Evolutionary conservation across 92 coral and sea anemone genomes (phyloP).

Genomic region (Zoanthus solanderi): DNA sequence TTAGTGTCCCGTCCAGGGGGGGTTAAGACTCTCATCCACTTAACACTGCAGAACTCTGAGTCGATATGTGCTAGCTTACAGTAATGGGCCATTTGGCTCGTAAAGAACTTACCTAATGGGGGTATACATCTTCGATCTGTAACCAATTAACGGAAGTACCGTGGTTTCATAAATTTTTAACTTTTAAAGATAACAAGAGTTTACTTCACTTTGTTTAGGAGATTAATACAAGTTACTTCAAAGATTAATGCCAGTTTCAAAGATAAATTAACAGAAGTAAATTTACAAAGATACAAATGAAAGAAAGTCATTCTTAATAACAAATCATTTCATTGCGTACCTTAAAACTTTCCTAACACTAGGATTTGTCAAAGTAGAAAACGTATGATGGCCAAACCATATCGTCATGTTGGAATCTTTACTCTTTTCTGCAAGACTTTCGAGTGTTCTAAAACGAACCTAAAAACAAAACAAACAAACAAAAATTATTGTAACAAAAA

Average conservation of each 20-base stretch:
- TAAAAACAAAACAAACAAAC: slow-evolving; percentile 8
- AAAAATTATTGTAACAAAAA: neutral
- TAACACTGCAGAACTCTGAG: neutral
- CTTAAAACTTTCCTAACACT: slow-evolving; percentile 34
- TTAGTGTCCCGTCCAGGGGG: neutral
- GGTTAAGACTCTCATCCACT: neutral
- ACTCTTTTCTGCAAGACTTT: slow-evolving; percentile 81
- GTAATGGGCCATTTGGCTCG: neutral
- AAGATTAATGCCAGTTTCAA: neutral
- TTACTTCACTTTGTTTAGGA: no score
- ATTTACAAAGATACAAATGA: neutral
- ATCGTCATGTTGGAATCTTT: slow-evolving; percentile 84
- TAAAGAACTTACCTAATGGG: neutral
- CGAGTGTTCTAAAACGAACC: slow-evolving; percentile 80
- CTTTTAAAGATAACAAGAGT: no score
- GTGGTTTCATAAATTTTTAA: no score
- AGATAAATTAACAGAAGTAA: neutral
- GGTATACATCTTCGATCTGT: neutral
- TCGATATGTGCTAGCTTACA: neutral
- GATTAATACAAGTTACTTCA: no score
- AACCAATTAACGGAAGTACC: neutral
- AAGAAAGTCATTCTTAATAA: neutral
- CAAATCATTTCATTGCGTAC: neutral
- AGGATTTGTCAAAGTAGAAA: slow-evolving; percentile 77
- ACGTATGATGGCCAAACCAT: slow-evolving; percentile 98